Evolutionary conservation across 2,888 invertebrate species (phyloP).

Genomic region (Leuctra nigra): DNA sequence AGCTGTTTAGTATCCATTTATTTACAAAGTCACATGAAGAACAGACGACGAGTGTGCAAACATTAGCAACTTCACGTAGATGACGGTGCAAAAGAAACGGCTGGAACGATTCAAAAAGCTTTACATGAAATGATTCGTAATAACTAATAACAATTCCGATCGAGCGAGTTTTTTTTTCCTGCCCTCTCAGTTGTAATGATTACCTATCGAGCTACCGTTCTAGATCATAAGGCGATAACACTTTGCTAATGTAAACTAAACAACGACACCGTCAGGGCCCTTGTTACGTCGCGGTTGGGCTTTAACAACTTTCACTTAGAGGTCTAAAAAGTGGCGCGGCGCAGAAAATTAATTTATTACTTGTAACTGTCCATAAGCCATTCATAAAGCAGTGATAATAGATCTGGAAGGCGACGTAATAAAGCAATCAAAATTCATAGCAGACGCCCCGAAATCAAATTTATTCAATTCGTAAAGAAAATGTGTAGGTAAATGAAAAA

Average conservation of each 20-base stretch:
- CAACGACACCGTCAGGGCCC: slow-evolving; percentile 4
- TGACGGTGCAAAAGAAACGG: slow-evolving; percentile 10
- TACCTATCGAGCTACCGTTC: slow-evolving; percentile 11
- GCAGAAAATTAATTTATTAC: slow-evolving; percentile 18
- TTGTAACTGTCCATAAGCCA: slow-evolving; percentile 1
- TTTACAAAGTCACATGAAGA: background rate
- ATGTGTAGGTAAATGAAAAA: no score
- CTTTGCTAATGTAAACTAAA: slow-evolving; percentile 11
- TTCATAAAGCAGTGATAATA: slow-evolving; percentile 9
- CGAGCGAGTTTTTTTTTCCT: background rate
- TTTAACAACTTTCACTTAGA: slow-evolving; percentile 18
- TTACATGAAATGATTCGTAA: background rate
- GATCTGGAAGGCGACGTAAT: slow-evolving; percentile 1
- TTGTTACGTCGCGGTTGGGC: slow-evolving; percentile 4
- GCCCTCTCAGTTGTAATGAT: background rate
- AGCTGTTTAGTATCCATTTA: slow-evolving; percentile 4
- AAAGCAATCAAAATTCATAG: slow-evolving; percentile 27
- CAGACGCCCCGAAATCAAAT: slow-evolving; percentile 10
- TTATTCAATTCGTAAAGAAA: background rate
- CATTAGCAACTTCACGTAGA: background rate
- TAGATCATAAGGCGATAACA: slow-evolving; percentile 12
- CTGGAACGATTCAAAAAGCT: background rate
- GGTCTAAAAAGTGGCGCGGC: no score
- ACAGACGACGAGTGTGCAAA: background rate
- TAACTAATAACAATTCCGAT: no score